Percentiles rank a stretch among this genome's conserved stretches.
These are phyloP conservation scores for Miltochrista miniata DNA, from an alignment of 2,888 invertebrate genomes.

Conservation along the genomic window DNA sequence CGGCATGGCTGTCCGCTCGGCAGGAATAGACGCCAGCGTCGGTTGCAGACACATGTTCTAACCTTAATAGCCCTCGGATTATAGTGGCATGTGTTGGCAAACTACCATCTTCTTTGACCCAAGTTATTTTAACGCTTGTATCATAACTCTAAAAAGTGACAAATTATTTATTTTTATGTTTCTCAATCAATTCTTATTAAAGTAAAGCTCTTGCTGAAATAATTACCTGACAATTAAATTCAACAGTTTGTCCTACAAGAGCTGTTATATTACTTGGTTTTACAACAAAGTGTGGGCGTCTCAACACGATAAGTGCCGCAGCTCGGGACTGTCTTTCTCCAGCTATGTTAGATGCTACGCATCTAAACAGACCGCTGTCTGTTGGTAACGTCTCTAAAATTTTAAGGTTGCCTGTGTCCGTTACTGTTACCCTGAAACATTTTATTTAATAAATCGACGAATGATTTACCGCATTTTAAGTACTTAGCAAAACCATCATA, in stretches of 20 bases:
- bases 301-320: conserved; percentile 91
- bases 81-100: conserved; percentile 71
- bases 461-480: no score
- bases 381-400: conserved; percentile 94
- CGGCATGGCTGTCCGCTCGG: conserved; percentile 95
- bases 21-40: conserved; percentile 97
- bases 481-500: no score
- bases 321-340: conserved; percentile 92
- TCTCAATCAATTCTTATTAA: neutral
- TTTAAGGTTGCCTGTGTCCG: conserved; percentile 95
- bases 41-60: conserved; percentile 91
- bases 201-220: neutral
- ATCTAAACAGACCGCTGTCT: conserved; percentile 96
- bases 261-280: conserved; percentile 94
- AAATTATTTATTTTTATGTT: conserved; percentile 6
- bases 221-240: conserved; percentile 90
- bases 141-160: conserved; percentile 72
- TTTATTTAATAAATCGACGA: neutral
- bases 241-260: conserved; percentile 91
- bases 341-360: conserved; percentile 95
- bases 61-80: conserved; percentile 83
- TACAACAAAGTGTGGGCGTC: conserved; percentile 94
- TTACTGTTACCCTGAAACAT: conserved; percentile 87
- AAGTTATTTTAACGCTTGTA: conserved; percentile 75
- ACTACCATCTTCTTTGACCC: conserved; percentile 75